Evolutionary conservation across 2,113 vertebrate genomes (phyloP).

Genomic region (Halichoeres trimaculatus): DNA sequence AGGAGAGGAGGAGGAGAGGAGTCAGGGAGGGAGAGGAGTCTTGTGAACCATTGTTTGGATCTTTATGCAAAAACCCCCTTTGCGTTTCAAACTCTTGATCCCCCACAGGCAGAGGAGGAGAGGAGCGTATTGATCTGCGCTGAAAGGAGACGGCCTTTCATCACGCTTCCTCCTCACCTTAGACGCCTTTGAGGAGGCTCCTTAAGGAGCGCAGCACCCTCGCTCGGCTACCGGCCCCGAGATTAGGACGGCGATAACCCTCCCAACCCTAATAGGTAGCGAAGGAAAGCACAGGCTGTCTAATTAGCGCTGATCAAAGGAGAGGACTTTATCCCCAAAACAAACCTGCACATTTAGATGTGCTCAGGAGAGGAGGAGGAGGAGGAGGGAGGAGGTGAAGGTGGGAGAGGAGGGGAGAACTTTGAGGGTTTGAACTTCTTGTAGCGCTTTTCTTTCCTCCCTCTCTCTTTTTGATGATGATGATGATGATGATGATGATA

Average conservation of each 20-base stretch:
- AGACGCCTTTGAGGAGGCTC: constrained; percentile 72
- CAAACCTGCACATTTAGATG: constrained; percentile 85
- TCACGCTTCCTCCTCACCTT: constrained; percentile 83
- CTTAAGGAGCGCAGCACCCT: constrained; percentile 87
- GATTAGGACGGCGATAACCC: constrained; percentile 80
- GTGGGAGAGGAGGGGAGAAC: constrained; percentile 49
- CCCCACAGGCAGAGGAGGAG: constrained; percentile 80
- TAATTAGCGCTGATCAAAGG: constrained; percentile 87
- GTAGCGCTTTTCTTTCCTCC: background rate
- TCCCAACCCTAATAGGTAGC: constrained; percentile 80
- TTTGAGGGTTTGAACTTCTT: constrained; percentile 67
- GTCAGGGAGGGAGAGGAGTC: constrained; percentile 52
- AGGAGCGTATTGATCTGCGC: constrained; percentile 82
- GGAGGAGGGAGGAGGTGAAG: constrained; percentile 55
- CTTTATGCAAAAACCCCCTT: constrained; percentile 83
- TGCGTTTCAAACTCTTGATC: constrained; percentile 83
- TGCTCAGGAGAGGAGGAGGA: constrained; percentile 58
- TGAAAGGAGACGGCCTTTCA: constrained; percentile 80
- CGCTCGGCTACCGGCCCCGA: constrained; percentile 87
- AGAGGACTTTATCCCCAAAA: constrained; percentile 81
- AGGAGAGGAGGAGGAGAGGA: too few relatives aligned
- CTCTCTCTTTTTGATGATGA: constrained; percentile 29
- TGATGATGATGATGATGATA: constrained; percentile 71
- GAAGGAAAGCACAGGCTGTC: constrained; percentile 74
- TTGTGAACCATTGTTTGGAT: constrained; percentile 84